Percentiles rank a stretch among this genome's conserved stretches.
These are phyloP conservation scores for Sebastes variabilis DNA, from an alignment of 2,797 vertebrate genomes.

Conservation along the genomic window DNA sequence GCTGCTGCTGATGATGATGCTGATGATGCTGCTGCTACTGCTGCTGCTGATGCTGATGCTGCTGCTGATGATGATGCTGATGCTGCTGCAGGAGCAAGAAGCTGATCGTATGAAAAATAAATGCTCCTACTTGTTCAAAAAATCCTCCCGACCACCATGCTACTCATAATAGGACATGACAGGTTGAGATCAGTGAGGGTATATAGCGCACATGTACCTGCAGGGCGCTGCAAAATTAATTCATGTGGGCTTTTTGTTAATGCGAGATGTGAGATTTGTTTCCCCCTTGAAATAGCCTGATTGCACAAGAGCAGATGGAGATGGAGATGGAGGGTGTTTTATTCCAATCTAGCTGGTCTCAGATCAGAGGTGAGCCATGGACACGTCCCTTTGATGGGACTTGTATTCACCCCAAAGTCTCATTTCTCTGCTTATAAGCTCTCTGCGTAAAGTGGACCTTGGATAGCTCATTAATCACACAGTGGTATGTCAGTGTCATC, in stretches of 20 bases:
- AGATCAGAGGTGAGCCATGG: conserved; percentile 17
- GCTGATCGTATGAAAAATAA: conserved; percentile 46
- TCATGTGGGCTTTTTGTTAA: conserved; percentile 17
- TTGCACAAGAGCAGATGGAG: conserved; percentile 31
- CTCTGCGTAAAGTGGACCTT: conserved; percentile 5
- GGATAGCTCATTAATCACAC: conserved; percentile 53
- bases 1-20: conserved; percentile 30
- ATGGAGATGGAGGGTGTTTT: conserved; percentile 8
- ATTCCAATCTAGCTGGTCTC: conserved; percentile 1
- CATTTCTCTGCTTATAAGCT: background rate
- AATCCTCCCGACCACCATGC: background rate
- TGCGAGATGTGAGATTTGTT: background rate
- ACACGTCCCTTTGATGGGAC: background rate
- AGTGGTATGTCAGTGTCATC: conserved; percentile 13
- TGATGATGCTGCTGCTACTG: conserved; percentile 37
- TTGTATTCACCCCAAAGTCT: background rate
- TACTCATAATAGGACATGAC: conserved; percentile 1
- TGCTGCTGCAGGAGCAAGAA: conserved; percentile 28
- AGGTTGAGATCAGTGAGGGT: background rate
- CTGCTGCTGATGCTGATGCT: background rate
- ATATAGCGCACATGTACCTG: background rate
- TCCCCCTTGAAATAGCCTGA: background rate
- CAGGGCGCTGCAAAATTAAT: conserved; percentile 4
- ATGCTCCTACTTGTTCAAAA: conserved; percentile 19
- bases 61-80: conserved; percentile 28